Percentiles rank a stretch among this genome's conserved stretches.
Evolutionary conservation across 2,113 vertebrate species (phyloP).

Genomic region (Amazona guildingii): DNA sequence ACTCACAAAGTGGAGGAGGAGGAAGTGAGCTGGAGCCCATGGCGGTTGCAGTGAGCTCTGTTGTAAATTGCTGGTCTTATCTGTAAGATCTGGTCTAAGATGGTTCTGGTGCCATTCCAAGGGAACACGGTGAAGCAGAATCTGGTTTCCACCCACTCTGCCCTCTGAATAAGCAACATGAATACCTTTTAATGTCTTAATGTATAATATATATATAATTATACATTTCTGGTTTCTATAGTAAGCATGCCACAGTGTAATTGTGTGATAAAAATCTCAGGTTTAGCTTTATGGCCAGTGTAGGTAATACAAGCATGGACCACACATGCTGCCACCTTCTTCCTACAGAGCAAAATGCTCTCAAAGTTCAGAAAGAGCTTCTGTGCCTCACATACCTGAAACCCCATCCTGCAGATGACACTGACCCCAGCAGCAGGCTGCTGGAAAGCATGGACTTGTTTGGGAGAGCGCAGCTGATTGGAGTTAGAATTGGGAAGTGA

Average conservation of each 20-base stretch:
- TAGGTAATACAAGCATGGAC: neutral
- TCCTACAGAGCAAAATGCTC: neutral
- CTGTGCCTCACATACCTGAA: neutral
- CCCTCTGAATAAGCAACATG: neutral
- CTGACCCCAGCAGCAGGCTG: neutral
- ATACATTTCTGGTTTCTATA: neutral
- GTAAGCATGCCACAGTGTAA: neutral
- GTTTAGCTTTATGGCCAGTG: neutral
- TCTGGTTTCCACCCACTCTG: constrained; percentile 19
- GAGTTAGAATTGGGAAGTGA: neutral
- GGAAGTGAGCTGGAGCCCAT: neutral
- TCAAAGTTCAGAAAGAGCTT: neutral
- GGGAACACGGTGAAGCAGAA: neutral
- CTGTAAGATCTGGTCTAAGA: neutral
- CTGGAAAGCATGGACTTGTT: neutral
- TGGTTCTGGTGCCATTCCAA: neutral
- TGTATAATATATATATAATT: neutral
- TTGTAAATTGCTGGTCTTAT: neutral
- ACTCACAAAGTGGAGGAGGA: constrained; percentile 13
- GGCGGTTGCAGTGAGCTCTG: neutral
- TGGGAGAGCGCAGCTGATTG: neutral
- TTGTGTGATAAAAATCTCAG: neutral
- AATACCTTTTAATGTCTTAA: neutral
- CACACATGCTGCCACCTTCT: neutral
- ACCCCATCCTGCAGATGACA: neutral